A percentile compares a stretch with the other conserved stretches of the same genome.
phyloP scores from a whole-genome alignment of 2,888 invertebrate species.

The Thumatha senex region DNA sequence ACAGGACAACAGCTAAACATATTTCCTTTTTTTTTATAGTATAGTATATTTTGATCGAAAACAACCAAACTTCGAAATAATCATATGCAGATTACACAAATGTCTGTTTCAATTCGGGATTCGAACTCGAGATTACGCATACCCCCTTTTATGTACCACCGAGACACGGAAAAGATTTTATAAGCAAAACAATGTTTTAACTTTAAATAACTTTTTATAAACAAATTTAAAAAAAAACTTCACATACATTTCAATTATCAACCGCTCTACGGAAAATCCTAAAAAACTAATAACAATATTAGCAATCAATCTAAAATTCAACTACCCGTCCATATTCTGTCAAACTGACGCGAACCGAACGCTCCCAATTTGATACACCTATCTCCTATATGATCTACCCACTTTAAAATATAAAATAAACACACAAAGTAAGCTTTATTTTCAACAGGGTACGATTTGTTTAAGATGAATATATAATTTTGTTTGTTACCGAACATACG shows the following conservation, averaged over 20 bases:
- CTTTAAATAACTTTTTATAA: too few species aligned
- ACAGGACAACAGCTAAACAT: too few species aligned
- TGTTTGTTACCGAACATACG: constrained; percentile 58
- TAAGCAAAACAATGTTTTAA: too few species aligned
- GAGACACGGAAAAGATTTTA: too few species aligned
- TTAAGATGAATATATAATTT: constrained; percentile 22
- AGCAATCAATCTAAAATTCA: constrained; percentile 63
- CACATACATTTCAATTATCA: constrained; percentile 8
- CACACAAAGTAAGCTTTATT: constrained; percentile 37
- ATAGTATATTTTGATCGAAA: too few species aligned
- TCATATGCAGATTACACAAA: too few species aligned
- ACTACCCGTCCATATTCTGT: constrained; percentile 65
- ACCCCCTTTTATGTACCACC: too few species aligned
- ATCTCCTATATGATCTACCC: constrained; percentile 58
- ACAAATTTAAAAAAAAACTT: neutral
- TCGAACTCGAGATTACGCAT: too few species aligned
- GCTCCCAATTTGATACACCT: constrained; percentile 73
- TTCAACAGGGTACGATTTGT: constrained; percentile 22
- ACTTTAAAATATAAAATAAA: constrained; percentile 11
- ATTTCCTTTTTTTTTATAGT: too few species aligned
- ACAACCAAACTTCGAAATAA: too few species aligned
- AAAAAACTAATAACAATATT: constrained; percentile 42
- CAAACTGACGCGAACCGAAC: constrained; percentile 59
- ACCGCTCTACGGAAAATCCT: constrained; percentile 11
- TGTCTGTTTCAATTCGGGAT: too few species aligned